phyloP scores from a whole-genome alignment of 2,888 invertebrate species.

The Chloromyia formosa region DNA sequence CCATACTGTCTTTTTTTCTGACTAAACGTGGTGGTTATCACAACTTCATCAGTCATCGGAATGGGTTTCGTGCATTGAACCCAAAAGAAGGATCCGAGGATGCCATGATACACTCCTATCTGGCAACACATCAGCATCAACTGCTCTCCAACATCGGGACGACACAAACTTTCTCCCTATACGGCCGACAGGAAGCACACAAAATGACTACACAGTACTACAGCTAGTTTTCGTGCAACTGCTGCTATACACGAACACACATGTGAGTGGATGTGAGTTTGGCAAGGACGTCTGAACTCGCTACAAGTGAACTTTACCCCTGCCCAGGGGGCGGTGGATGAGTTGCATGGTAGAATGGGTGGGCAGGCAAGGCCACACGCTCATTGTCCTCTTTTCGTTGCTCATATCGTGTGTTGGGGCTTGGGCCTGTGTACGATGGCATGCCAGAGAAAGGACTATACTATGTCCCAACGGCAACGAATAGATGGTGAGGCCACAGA shows the following conservation, averaged over 20 bases:
- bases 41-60: no score
- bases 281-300: conserved; percentile 21
- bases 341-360: not conserved
- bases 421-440: not conserved
- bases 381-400: not conserved
- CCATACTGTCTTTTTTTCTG: no score
- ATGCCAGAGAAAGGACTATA: not conserved
- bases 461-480: not conserved
- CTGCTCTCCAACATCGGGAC: not conserved
- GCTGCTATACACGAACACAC: not conserved
- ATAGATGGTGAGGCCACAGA: not conserved
- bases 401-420: not conserved
- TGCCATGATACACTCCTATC: not conserved
- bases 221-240: not conserved
- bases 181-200: not conserved
- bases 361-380: not conserved
- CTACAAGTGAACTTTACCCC: not conserved
- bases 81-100: not conserved
- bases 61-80: conserved; percentile 1
- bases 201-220: not conserved
- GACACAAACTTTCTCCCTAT: conserved; percentile 1
- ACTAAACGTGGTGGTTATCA: no score
- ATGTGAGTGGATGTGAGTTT: not conserved
- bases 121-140: conserved; percentile 3
- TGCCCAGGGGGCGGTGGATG: not conserved